A percentile compares a stretch with the other conserved stretches of the same genome.
Conservation (phyloP, 2,797 vertebrate genomes). For the Tamandua tetradactyla region DNA sequence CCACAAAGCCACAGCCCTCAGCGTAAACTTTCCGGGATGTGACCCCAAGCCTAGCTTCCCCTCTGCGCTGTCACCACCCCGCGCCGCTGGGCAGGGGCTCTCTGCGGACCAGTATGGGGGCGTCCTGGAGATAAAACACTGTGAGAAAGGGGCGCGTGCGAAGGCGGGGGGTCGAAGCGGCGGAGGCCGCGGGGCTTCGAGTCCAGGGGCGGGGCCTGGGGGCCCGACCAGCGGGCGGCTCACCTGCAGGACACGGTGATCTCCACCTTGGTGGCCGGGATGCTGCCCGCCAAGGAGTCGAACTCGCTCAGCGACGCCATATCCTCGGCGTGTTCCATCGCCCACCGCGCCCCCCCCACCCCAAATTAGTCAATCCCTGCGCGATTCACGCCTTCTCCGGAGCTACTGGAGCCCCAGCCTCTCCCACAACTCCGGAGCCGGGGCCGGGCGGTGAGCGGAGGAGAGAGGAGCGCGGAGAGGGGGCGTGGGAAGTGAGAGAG, state of each 20-base stretch:
- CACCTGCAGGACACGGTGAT: constrained; percentile 98
- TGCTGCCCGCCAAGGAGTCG: constrained; percentile 93
- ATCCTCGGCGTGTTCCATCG: constrained; percentile 92
- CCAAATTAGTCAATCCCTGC: constrained; percentile 83
- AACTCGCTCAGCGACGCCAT: constrained; percentile 94
- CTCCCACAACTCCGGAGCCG: constrained; percentile 56
- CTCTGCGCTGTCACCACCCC: neutral
- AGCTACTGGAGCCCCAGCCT: constrained; percentile 51
- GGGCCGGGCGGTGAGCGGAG: constrained; percentile 54
- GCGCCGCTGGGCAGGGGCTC: neutral
- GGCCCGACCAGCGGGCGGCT: constrained; percentile 77
- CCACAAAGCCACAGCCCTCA: neutral
- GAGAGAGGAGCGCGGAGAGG: constrained; percentile 57
- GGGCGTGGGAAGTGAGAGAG: constrained; percentile 77
- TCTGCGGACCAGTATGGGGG: neutral
- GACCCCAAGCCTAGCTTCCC: constrained; percentile 48
- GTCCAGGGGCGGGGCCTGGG: constrained; percentile 45
- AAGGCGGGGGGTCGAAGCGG: neutral
- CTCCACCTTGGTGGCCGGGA: constrained; percentile 97
- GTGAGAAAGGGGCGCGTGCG: neutral
- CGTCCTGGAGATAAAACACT: neutral
- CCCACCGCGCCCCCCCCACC: constrained; percentile 87
- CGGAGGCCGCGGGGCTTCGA: neutral
- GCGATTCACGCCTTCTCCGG: constrained; percentile 55
- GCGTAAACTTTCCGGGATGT: constrained; percentile 66